Base-by-base conservation (phyloP, 2,888 invertebrate genomes). In the Pimpla rufipes region DNA sequence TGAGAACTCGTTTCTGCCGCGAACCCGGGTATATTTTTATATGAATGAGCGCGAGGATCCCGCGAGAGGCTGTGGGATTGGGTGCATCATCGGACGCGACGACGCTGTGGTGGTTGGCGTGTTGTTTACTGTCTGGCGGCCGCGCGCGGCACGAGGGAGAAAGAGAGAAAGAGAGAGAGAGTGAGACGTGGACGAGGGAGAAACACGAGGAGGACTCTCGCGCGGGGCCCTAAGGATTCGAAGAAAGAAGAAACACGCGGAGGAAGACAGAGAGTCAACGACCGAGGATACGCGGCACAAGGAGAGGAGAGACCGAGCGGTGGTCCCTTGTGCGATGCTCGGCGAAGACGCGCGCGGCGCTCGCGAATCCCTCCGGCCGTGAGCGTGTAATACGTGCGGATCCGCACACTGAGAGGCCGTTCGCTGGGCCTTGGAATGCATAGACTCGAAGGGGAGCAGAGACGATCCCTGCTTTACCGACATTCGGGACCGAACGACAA, bases 81-180 rank as follows among this genome's bases (percentile, higher is more conserved):
- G 66, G 66, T 70, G 77, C 66, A 80, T 70, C 67, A 57, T 47
- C 16, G 62, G 42, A 66, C 10, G 18, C 66, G 23, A 66, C 64
- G 52, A 35, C 55, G 55, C n/a, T n/a, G 57, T 59, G 66, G 59
- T 50, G 75, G 79, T 68, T 66, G 66, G 74, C 89, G 87, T 87
- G 91, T 91, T 91, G 90, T 91, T 91, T 90, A 91, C 90, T 84
- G 90, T 91, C 91, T 90, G 90, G 90, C 85, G 88, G 85, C 81
- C 80, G 81, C 84, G 66, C n/a, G 78, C 55, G 71, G 37, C 68
- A 47, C 64, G 78, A 35, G 35, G 57, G 21, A 42, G 40, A 42
- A 7, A 16, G 10, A 18, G 37, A 42, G 21, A 42, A 42, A 21
- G 16, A 35, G 10, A 37, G 37, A 42, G 62, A 40, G 64, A 79